Evolutionary conservation across 1,140 invertebrate genomes (phyloP), one percentile per base, ranked within the genome.

Genomic region (Atopsyche davidsoni): DNA sequence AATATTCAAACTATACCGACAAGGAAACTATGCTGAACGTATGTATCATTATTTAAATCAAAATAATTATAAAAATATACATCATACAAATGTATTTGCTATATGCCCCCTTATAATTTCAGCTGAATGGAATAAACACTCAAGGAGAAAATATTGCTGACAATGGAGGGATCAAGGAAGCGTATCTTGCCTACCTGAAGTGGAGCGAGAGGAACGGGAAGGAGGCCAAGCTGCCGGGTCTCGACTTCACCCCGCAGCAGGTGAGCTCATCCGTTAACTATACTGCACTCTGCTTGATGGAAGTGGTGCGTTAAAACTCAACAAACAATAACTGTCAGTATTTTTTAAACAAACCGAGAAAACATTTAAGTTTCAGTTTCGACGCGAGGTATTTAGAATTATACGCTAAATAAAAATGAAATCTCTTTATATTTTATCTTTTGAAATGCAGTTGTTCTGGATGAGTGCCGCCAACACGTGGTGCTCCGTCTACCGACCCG

Each of bases 131-230:
- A 28, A 83, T 89, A 21, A 89, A 90, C 53, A 91, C 89, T 1
- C 87, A 92, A 69, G 87, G 83, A n/a, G 91, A 95, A 62, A 94
- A 94, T 63, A 90, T 94, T 36, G 91, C 92, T 0, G 90, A 94
- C 64, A 92, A 92, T 64, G 89, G 88, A 14, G 90, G 90, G 1
- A 79, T 93, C 17, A 91, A 91, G 62, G 82, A 90, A 57, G 87
- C 92, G 0, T 94, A 92, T 64, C 75, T 80, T 19, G 88, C 89
- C 0, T 92, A 92, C 65, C 72, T 78, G 25, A 75, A 78, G 4
- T 89, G 87, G 85, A 73, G 73, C 1, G 64, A 79, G 22, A 68
- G 77, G 10, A 77, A 89, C 58, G 79, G 78, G 0, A 59, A 64
- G 1, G 87, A 90, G 55, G 69, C 73, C 1, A 68, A 75, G 49